Evolutionary conservation across 1,140 invertebrate genomes (phyloP), one percentile per base, ranked within the genome.

Genomic region (Elysia chlorotica): DNA sequence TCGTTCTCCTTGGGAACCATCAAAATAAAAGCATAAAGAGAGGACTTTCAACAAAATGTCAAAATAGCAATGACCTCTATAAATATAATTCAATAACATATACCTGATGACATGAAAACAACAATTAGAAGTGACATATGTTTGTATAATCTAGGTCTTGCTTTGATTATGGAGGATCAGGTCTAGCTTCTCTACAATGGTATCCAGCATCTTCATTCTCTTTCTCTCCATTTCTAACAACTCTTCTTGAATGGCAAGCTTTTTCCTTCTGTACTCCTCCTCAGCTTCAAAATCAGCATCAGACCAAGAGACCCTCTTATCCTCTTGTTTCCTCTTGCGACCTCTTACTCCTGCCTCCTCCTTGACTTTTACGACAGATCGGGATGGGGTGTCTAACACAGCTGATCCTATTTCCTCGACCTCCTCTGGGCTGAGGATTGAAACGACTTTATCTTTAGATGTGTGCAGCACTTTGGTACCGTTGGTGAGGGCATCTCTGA

Each of bases 231-330:
- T 59, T 38, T 59, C 67, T 1, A 69, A 36, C 41, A 69, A 25
- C 35, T 69, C 54, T 37, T 69, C 67, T 61, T 69, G 48, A 53
- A 69, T 69, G 3, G 67, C 67, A n/a, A 69, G 54, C 28, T 69
- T 59, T 38, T 57, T 57, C 59, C 67, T 10, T 37, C 3, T 2
- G 37, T 23, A 59, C 36, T 38, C 31, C n/a, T 25, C 25, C 25
- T n/a, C 38, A 30, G 3, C 6, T 3, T 63, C 31, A 4, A 10
- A 4, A 36, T 59, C 67, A 0, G 31, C 6, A 23, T 36, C 53
- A 17, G 48, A 38, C n/a, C 6, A 10, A 23, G 4, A 14, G 17
- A 10, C n/a, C n/a, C n/a, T n/a, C n/a, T n/a, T n/a, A n/a, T n/a
- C n/a, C n/a, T n/a, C n/a, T n/a, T n/a, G n/a, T n/a, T n/a, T n/a